phyloP scores from a whole-genome alignment of 2,888 invertebrate species.

The Siphlonurus alternatus region DNA sequence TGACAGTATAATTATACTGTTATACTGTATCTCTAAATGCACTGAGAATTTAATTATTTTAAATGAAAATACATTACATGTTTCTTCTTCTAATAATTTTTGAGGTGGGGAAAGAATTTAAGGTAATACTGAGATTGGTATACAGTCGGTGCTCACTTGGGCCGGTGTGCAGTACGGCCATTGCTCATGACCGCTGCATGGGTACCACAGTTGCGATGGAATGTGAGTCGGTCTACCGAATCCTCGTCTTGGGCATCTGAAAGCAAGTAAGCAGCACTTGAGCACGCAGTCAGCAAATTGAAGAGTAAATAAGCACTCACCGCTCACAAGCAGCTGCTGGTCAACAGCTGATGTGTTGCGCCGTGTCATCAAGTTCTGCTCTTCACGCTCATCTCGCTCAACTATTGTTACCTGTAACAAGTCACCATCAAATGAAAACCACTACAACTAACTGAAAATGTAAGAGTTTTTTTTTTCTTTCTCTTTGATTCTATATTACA shows the following conservation, averaged over 20 bases:
- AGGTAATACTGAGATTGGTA: too few relatives aligned
- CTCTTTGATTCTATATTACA: too few relatives aligned
- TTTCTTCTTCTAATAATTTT: too few relatives aligned
- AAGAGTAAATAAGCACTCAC: too few relatives aligned
- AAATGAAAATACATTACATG: too few relatives aligned
- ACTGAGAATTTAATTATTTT: too few relatives aligned
- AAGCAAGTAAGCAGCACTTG: conserved; percentile 1
- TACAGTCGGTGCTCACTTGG: conserved; percentile 69
- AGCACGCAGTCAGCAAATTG: background rate
- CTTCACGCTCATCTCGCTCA: conserved; percentile 62
- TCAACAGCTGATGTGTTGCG: conserved; percentile 40
- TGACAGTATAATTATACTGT: too few relatives aligned
- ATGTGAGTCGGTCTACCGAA: conserved; percentile 57
- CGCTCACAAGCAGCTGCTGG: conserved; percentile 25
- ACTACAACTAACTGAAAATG: conserved; percentile 4
- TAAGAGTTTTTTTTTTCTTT: too few relatives aligned
- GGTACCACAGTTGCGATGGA: conserved; percentile 82
- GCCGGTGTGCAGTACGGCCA: conserved; percentile 78
- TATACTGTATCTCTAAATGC: too few relatives aligned
- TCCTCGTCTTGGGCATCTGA: conserved; percentile 19
- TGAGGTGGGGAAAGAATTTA: too few relatives aligned
- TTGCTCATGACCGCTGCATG: conserved; percentile 84
- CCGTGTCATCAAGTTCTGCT: conserved; percentile 53
- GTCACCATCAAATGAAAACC: conserved; percentile 10
- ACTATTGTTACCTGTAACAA: conserved; percentile 54